phyloP scores from a whole-genome alignment of 2,888 invertebrate species.

The Hofmannophila pseudospretella region DNA sequence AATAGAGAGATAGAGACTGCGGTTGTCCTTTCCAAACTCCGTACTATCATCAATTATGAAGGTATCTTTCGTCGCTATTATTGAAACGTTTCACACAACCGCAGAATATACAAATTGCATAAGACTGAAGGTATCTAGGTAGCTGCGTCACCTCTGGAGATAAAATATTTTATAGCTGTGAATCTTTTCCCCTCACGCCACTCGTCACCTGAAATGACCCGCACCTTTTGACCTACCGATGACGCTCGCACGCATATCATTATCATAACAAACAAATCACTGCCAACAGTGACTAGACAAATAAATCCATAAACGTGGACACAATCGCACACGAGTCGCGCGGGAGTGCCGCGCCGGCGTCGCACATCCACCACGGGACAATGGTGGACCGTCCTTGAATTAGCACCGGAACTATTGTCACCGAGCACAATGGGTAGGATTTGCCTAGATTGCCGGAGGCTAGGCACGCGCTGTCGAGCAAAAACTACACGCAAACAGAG shows the following conservation, averaged over 20 bases:
- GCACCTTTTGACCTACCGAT: not conserved
- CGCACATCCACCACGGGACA: constrained; percentile 42
- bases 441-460: constrained; percentile 52
- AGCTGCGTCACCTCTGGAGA: too few species aligned
- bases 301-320: constrained; percentile 9
- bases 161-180: too few species aligned
- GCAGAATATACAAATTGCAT: too few species aligned
- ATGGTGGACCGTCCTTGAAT: constrained; percentile 66
- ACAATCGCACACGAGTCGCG: constrained; percentile 15
- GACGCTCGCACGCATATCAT: not conserved
- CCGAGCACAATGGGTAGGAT: constrained; percentile 63
- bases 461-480: constrained; percentile 42
- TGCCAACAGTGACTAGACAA: constrained; percentile 3
- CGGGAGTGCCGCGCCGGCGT: constrained; percentile 28
- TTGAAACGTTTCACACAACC: too few species aligned
- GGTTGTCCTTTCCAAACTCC: too few species aligned
- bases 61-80: too few species aligned
- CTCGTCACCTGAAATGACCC: not conserved
- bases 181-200: too few species aligned
- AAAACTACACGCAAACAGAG: constrained; percentile 36
- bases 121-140: too few species aligned
- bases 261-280: not conserved
- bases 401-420: constrained; percentile 68
- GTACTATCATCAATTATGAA: too few species aligned
- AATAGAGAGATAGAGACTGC: not conserved